Base-by-base conservation (phyloP, 2,113 vertebrate species). In the Nerophis lumbriciformis region DNA sequence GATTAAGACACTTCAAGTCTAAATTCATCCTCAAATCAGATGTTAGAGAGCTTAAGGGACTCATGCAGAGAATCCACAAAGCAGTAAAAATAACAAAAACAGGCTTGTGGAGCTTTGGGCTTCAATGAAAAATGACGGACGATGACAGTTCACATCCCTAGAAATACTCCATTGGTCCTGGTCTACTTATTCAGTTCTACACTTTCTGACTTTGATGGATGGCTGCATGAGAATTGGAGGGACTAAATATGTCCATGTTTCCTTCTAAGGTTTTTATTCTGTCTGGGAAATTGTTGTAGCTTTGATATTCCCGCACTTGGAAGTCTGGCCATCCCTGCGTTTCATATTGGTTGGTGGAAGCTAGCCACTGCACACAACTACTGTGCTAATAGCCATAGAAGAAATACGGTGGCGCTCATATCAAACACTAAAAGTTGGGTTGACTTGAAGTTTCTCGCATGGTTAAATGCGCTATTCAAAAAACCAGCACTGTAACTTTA, bases 1-100 rank as follows among this genome's bases (percentile, higher is more conserved):
- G 70, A 78, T 68, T 61, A 42, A 75, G 54, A 51, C 38, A 21
- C 10, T 13, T 3, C 69, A 71, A 80, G 61, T 63, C 16, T 14
- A 58, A n/a, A 38, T 16, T 19, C n/a, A 42, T 57, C 39, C 42
- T 21, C 9, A 57, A 16, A 42, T 56, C 16, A 13, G 21, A n/a
- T 21, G 38, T 42, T 56, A 39, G 54, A 54, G 53, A 8, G 53
- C 15, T 56, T 56, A 56, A 56, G 37, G n/a, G 36, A 38, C 53
- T 56, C 37, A 56, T 19, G 1, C 3, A 2, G 15, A 21, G 10
- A 44, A 21, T 16, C 19, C 36, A 8, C 7, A 19, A 14, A 21
- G 16, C 6, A 13, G n/a, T 44, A 13, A 21, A 57, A 44, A 44
- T 21, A 56, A 56, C 15, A 57, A 44, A 56, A 16, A 39, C 1